Conservation (phyloP, 2,888 invertebrate species). For the Eupithecia tripunctaria region DNA sequence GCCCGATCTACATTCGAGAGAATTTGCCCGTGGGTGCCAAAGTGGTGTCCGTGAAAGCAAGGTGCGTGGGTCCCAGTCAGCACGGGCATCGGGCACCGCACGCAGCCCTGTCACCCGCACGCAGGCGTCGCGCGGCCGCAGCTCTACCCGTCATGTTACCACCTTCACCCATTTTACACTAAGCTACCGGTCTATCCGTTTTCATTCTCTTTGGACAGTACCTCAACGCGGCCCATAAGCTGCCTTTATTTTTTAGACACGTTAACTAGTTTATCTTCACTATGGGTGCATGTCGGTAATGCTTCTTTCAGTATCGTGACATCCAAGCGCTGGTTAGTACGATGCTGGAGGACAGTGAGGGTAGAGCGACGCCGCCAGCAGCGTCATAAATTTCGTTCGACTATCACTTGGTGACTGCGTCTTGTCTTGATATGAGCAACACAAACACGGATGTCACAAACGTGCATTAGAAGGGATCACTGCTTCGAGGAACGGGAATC, state of each 20-base stretch:
- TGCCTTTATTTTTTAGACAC: constrained; percentile 12
- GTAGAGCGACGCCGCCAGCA: constrained; percentile 62
- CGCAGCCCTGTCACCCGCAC: constrained; percentile 85
- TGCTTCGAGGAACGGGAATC: constrained; percentile 78
- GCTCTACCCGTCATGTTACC: constrained; percentile 20
- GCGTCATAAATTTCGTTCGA: constrained; percentile 71
- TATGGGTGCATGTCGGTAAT: constrained; percentile 3
- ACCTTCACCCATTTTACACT: not conserved
- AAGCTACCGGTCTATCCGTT: not conserved
- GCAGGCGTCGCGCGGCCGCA: constrained; percentile 59
- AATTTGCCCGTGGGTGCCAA: constrained; percentile 98
- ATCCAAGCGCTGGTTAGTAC: constrained; percentile 32
- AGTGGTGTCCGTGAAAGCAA: constrained; percentile 99
- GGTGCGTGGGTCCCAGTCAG: constrained; percentile 90
- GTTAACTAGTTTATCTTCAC: constrained; percentile 18
- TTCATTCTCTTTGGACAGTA: not conserved
- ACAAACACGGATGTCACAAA: constrained; percentile 72
- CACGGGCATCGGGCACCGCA: constrained; percentile 87
- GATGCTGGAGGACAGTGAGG: constrained; percentile 33
- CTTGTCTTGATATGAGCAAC: constrained; percentile 66
- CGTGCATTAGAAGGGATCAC: constrained; percentile 79
- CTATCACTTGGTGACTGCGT: constrained; percentile 76
- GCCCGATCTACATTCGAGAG: constrained; percentile 98
- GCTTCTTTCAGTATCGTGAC: constrained; percentile 28
- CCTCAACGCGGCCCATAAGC: not conserved